Evolutionary conservation across 2,888 invertebrate genomes (phyloP).

Genomic region (Andrena minutula): DNA sequence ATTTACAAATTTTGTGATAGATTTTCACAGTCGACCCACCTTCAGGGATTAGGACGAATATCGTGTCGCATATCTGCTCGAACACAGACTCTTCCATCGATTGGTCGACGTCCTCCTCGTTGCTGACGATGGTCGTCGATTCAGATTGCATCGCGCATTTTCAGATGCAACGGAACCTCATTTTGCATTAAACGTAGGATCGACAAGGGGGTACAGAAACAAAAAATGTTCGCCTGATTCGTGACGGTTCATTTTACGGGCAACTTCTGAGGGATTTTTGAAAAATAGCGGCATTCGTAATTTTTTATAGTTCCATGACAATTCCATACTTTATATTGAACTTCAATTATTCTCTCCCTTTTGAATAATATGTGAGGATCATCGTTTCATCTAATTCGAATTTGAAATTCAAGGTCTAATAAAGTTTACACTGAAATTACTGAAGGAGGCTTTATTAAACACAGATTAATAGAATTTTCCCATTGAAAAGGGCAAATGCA

Average conservation of each 20-base stretch:
- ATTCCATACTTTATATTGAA: neutral
- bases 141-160: constrained; percentile 65
- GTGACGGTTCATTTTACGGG: neutral
- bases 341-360: neutral
- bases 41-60: constrained; percentile 72
- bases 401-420: neutral
- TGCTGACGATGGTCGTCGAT: constrained; percentile 52
- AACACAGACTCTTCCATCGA: constrained; percentile 68
- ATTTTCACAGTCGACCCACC: constrained; percentile 52
- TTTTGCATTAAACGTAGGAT: constrained; percentile 7
- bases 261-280: constrained; percentile 31
- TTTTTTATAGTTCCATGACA: no score
- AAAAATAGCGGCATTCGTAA: neutral
- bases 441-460: no score
- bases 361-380: no score
- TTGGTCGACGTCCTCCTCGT: constrained; percentile 39
- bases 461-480: neutral
- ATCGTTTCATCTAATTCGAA: neutral
- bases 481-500: neutral
- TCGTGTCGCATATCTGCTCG: constrained; percentile 74
- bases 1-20: neutral
- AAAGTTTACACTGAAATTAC: neutral
- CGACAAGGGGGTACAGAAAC: constrained; percentile 9
- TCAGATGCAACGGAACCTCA: constrained; percentile 21
- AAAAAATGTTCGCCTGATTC: constrained; percentile 17